Evolutionary conservation across 92 coral and sea anemone species (phyloP), one percentile per base, ranked within the genome.

Genomic region (Isaurus tuberculatus): DNA sequence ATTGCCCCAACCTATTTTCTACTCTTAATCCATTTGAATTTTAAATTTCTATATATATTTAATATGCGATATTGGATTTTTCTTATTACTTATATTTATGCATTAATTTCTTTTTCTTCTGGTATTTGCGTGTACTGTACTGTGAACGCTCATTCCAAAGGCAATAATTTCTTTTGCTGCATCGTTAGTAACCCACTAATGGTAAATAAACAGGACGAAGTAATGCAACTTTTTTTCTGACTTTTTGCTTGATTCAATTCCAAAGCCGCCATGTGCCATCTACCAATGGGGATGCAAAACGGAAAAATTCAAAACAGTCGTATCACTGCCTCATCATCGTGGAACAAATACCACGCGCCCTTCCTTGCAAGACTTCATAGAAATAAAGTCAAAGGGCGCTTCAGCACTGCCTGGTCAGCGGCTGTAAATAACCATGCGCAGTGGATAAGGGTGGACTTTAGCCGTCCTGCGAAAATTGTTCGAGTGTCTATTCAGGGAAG

Each of bases 351-450:
- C 75, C 86, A 88, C 46, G 78, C 81, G 1, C 73, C 86, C 7
- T 88, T 68, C 65, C 89, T 86, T 33, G 91, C 89, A 70, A 84
- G 91, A 51, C 68, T 88, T 17, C 78, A 84, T 22, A 79, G 66
- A 58, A 8, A 61, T 17, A 61, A 13, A 34, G 30, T 26, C 46
- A 16, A 13, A 27, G 89, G 91, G 7, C 73, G 80, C 69, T 88
- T 48, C 32, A 27, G 20, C 0, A 87, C 86, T 19, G 83, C 92
- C 3, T 92, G 96, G 96, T 43, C 91, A 29, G 90, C 96, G 3
- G 80, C 63, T 68, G 64, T 72, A 20, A 92, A 92, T 71, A 92
- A 92, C 86, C 91, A 87, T 31, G 78, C 81, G 43, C 96, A 92
- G 65, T 94, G 81, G 84, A 84, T 85, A 33, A 93, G 93, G 84